Percentiles rank a stretch among this genome's conserved stretches.
Evolutionary conservation across 37 sponge, comb jelly and placozoan genomes (phyloP).

Genomic region (Haliclona indistincta): DNA sequence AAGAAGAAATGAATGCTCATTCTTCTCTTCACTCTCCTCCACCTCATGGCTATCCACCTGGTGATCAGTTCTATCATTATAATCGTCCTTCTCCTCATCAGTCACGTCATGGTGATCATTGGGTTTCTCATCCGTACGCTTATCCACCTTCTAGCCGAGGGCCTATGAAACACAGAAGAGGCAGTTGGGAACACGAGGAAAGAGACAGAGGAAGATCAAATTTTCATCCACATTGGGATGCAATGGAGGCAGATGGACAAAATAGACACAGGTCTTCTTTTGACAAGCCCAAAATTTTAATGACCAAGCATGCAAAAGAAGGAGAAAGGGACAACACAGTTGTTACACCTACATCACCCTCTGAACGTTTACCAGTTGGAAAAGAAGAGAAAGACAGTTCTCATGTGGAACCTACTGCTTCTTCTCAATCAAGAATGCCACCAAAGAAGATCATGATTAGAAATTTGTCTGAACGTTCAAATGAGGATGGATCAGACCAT

Average conservation of each 20-base stretch:
- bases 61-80: neutral
- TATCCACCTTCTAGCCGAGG: neutral
- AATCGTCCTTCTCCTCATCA: neutral
- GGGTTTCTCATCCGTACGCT: too few species aligned
- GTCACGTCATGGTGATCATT: neutral
- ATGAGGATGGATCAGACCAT: too few species aligned
- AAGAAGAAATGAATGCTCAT: too few species aligned
- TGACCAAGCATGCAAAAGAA: neutral
- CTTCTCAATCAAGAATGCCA: too few species aligned
- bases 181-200: neutral
- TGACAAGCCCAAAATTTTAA: too few species aligned
- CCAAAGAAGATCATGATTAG: slow-evolving; percentile 53
- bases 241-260: neutral
- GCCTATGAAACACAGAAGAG: neutral
- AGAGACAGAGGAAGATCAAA: neutral
- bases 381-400: slow-evolving; percentile 10
- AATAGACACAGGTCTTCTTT: too few species aligned
- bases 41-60: neutral
- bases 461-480: too few species aligned
- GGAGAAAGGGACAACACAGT: slow-evolving; percentile 10
- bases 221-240: neutral
- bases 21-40: neutral
- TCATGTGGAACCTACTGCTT: too few species aligned
- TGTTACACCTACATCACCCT: too few species aligned
- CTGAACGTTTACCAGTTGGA: too few species aligned